Percentiles rank a stretch among this genome's conserved stretches.
Conservation (phyloP, 2,113 vertebrate genomes). For the Heptranchias perlo region DNA sequence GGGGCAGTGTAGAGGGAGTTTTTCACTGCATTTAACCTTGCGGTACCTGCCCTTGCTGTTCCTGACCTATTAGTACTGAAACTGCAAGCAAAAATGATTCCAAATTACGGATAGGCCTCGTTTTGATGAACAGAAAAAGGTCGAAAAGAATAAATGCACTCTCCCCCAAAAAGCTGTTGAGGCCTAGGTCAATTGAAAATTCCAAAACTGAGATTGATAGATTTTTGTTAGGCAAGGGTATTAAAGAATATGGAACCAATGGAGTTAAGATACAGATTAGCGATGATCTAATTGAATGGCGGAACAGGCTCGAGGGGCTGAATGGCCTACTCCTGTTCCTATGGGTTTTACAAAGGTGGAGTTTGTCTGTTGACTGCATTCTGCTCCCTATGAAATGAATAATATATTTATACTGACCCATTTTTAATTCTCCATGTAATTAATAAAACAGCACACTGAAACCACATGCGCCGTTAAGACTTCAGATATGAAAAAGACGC, state of each 20-base stretch:
- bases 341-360: not conserved
- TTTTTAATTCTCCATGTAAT: not conserved
- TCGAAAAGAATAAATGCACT: no score
- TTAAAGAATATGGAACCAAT: no score
- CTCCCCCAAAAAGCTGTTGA: not conserved
- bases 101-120: not conserved
- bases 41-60: not conserved
- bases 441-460: not conserved
- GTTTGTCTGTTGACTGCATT: not conserved
- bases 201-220: not conserved
- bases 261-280: no score
- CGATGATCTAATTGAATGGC: not conserved
- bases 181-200: not conserved
- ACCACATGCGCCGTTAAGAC: not conserved
- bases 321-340: not conserved
- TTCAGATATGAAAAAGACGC: not conserved
- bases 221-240: not conserved
- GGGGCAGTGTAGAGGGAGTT: not conserved
- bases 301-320: not conserved
- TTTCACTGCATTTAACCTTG: not conserved
- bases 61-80: not conserved
- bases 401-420: not conserved
- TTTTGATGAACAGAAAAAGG: no score
- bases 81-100: not conserved
- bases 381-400: not conserved